phyloP scores from a whole-genome alignment of 2,888 invertebrate genomes.

The Macrosiphum euphorbiae region DNA sequence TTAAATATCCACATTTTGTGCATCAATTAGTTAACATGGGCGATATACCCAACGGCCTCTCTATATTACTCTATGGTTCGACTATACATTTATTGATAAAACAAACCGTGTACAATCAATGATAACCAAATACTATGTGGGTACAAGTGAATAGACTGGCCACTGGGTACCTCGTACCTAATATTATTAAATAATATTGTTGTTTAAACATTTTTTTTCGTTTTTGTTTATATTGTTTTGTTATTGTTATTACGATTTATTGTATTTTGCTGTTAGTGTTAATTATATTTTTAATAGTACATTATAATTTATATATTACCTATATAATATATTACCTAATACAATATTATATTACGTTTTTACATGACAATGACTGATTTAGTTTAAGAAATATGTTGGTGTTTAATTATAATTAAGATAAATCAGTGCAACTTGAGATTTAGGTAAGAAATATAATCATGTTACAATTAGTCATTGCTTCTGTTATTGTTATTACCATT shows the following conservation, averaged over 20 bases:
- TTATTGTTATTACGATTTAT: neutral
- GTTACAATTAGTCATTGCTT: neutral
- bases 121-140: neutral
- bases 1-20: too few relatives aligned
- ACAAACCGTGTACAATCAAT: neutral
- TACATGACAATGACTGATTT: neutral
- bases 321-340: neutral
- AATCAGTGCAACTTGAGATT: neutral
- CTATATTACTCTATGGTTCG: too few relatives aligned
- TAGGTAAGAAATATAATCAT: slow-evolving; percentile 23
- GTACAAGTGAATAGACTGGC: neutral
- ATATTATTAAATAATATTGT: neutral
- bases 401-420: slow-evolving; percentile 29
- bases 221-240: neutral
- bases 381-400: slow-evolving; percentile 15
- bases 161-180: neutral
- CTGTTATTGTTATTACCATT: neutral
- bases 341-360: neutral
- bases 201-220: neutral
- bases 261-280: neutral
- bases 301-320: neutral
- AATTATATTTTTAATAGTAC: neutral
- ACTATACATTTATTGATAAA: neutral
- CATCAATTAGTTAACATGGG: too few relatives aligned
- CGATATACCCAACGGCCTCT: too few relatives aligned